phyloP scores from a whole-genome alignment of 2,113 vertebrate genomes.

The Sinosuthora webbiana region DNA sequence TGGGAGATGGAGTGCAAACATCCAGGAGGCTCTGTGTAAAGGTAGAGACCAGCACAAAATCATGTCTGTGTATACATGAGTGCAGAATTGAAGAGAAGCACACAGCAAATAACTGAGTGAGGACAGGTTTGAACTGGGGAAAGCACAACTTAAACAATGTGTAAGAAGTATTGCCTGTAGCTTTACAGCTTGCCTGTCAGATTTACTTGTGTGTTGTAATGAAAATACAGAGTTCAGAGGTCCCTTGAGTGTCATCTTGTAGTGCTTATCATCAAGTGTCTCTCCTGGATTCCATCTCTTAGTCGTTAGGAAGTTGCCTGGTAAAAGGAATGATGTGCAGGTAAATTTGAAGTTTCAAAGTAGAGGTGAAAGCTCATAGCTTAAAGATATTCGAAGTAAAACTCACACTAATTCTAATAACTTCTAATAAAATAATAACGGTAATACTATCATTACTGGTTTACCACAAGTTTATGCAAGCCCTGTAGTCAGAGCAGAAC shows the following conservation, averaged over 20 bases:
- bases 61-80: neutral
- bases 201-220: neutral
- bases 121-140: neutral
- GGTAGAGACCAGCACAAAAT: conserved; percentile 72
- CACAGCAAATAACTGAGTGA: neutral
- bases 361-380: neutral
- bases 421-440: neutral
- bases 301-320: neutral
- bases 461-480: neutral
- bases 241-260: neutral
- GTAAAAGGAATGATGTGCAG: neutral
- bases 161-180: neutral
- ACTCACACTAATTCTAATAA: neutral
- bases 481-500: neutral
- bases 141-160: neutral
- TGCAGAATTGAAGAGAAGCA: neutral
- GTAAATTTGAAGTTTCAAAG: neutral
- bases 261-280: neutral
- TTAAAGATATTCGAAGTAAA: neutral
- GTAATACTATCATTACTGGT: neutral
- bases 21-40: conserved; percentile 83
- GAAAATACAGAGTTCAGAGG: neutral
- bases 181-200: neutral
- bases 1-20: conserved; percentile 86
- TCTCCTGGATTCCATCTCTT: neutral